phyloP scores from a whole-genome alignment of 2,113 vertebrate genomes.

The Scytalopus superciliaris region DNA sequence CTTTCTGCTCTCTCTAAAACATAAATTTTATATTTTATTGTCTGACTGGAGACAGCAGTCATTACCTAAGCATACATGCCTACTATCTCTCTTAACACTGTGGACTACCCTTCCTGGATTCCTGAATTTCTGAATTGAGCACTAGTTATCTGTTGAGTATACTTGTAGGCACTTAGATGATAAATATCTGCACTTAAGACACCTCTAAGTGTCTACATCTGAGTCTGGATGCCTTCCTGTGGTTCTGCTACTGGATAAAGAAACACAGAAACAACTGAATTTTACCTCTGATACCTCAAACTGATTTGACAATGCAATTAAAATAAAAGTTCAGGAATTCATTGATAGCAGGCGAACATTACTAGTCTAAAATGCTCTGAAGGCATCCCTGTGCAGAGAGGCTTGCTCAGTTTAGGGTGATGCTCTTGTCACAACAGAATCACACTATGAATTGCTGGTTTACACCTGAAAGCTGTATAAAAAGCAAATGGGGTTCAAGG shows the following conservation, averaged over 20 bases:
- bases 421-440: neutral
- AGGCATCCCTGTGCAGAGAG: neutral
- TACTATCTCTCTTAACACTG: neutral
- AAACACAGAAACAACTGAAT: neutral
- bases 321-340: neutral
- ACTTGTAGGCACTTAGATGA: neutral
- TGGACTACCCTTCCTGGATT: neutral
- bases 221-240: too few species aligned
- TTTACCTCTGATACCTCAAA: neutral
- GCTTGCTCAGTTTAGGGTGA: neutral
- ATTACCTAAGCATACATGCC: neutral
- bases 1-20: neutral
- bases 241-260: neutral
- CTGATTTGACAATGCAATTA: neutral
- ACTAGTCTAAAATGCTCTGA: neutral
- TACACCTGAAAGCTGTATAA: neutral
- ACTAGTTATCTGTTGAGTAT: neutral
- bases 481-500: neutral
- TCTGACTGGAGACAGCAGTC: neutral
- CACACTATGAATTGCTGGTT: neutral
- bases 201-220: neutral
- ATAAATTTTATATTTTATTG: neutral
- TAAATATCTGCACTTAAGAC: neutral
- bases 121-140: too few species aligned
- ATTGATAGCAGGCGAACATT: neutral